Conservation (phyloP, 2,797 vertebrate genomes). For the Acanthurus leucopareius region DNA sequence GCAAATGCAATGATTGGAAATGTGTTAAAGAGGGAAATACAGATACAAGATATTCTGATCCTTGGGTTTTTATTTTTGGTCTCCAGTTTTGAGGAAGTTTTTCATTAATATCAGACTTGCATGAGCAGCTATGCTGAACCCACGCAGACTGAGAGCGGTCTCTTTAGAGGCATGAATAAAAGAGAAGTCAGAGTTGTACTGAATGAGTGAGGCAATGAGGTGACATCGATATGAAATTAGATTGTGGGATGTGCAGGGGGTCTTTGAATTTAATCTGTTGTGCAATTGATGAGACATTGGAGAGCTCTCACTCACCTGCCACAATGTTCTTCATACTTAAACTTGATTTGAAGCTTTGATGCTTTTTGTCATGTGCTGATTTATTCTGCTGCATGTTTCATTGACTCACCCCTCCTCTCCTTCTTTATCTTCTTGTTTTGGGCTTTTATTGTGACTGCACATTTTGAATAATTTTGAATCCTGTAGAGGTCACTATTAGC, state of each 20-base stretch:
- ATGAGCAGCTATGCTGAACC: conserved; percentile 26
- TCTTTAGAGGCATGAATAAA: conserved; percentile 23
- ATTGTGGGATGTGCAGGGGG: conserved; percentile 9
- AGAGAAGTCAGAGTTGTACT: background rate
- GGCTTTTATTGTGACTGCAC: too few relatives aligned
- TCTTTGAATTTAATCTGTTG: background rate
- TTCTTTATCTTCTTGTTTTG: too few relatives aligned
- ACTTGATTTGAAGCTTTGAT: background rate
- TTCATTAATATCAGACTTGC: conserved; percentile 6
- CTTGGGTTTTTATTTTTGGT: background rate
- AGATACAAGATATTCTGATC: background rate
- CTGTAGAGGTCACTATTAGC: conserved; percentile 81
- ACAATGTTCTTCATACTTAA: background rate
- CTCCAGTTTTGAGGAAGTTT: background rate
- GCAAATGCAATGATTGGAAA: background rate
- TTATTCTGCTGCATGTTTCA: conserved; percentile 8
- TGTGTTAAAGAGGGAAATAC: background rate
- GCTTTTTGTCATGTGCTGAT: background rate
- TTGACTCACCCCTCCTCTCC: background rate
- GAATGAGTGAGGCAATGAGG: conserved; percentile 11
- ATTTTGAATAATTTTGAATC: conserved; percentile 21
- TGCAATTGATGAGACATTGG: background rate
- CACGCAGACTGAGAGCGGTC: conserved; percentile 21
- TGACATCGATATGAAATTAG: conserved; percentile 21
- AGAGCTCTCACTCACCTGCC: background rate